Percentiles rank a stretch among this genome's conserved stretches.
Conservation (phyloP, 2,113 vertebrate genomes). For the Diphyllodes magnificus region DNA sequence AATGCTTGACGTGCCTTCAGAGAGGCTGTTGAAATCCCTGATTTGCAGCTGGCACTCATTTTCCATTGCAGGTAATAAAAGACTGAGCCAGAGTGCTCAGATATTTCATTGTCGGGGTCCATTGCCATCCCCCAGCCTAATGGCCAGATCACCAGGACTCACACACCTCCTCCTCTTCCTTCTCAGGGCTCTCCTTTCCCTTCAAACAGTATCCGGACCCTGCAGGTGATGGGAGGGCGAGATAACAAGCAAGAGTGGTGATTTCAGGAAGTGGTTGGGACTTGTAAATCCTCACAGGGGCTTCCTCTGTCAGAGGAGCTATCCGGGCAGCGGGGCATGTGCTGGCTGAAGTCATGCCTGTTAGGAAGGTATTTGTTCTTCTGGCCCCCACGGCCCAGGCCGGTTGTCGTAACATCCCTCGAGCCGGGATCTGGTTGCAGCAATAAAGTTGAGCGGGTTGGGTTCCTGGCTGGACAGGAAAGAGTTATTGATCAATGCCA, state of each 20-base stretch:
- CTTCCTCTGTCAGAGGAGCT: slow-evolving; percentile 65
- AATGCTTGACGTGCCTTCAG: slow-evolving; percentile 53
- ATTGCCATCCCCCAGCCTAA: neutral
- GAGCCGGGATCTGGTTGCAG: slow-evolving; percentile 81
- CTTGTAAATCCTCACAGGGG: slow-evolving; percentile 65
- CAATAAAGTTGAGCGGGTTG: slow-evolving; percentile 75
- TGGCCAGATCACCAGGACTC: neutral
- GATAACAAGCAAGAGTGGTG: slow-evolving; percentile 26
- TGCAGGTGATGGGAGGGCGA: slow-evolving; percentile 19
- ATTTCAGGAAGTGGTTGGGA: slow-evolving; percentile 59
- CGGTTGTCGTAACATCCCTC: slow-evolving; percentile 77
- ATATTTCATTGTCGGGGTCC: neutral
- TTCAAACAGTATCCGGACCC: neutral
- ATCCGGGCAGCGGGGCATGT: slow-evolving; percentile 67
- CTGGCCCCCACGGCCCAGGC: slow-evolving; percentile 57
- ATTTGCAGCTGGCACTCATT: slow-evolving; percentile 67
- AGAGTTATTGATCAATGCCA: slow-evolving; percentile 60
- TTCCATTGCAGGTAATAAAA: slow-evolving; percentile 64
- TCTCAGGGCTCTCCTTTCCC: slow-evolving; percentile 35
- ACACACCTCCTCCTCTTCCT: slow-evolving; percentile 12
- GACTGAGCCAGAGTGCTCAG: neutral
- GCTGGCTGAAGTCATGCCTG: slow-evolving; percentile 73
- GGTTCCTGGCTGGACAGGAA: slow-evolving; percentile 59
- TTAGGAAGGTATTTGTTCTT: slow-evolving; percentile 80
- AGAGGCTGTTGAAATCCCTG: slow-evolving; percentile 59